These are phyloP conservation scores for Hyles lineata DNA, from an alignment of 2,888 invertebrate genomes.

Conservation along the genomic window DNA sequence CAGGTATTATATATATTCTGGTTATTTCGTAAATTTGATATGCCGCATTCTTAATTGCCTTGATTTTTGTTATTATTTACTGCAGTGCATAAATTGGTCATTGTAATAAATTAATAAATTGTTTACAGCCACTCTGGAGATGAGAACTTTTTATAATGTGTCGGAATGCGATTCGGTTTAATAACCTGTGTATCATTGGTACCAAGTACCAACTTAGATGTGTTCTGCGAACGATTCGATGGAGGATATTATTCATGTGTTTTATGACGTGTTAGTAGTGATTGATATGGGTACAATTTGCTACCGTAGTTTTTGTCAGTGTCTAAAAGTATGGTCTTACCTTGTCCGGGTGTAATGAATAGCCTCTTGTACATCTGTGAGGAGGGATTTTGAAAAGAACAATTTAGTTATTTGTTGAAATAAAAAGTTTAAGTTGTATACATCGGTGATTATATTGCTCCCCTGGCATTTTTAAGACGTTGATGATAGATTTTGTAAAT, in stretches of 20 bases:
- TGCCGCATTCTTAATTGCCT: not conserved
- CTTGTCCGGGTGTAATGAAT: too few relatives aligned
- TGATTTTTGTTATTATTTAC: not conserved
- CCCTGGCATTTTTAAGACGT: too few relatives aligned
- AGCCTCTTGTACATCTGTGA: too few relatives aligned
- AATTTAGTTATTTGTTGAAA: too few relatives aligned
- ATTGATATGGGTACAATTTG: not conserved
- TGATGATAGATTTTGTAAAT: too few relatives aligned
- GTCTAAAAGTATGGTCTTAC: too few relatives aligned
- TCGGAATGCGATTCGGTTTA: constrained; percentile 29
- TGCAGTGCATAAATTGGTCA: not conserved
- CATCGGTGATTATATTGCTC: too few relatives aligned
- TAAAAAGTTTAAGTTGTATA: too few relatives aligned
- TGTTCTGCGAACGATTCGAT: not conserved
- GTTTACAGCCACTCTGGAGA: not conserved
- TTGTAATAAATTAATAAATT: constrained; percentile 23
- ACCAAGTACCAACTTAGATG: constrained; percentile 6
- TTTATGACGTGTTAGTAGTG: not conserved
- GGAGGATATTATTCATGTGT: constrained; percentile 1
- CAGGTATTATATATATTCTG: not conserved
- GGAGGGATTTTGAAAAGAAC: too few relatives aligned
- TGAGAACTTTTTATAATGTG: constrained; percentile 30
- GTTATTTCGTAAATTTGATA: not conserved
- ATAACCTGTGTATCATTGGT: constrained; percentile 28
- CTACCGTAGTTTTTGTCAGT: too few relatives aligned